These are phyloP conservation scores for Notodonta ziczac DNA, from an alignment of 2,888 invertebrate genomes.

Conservation along the genomic window DNA sequence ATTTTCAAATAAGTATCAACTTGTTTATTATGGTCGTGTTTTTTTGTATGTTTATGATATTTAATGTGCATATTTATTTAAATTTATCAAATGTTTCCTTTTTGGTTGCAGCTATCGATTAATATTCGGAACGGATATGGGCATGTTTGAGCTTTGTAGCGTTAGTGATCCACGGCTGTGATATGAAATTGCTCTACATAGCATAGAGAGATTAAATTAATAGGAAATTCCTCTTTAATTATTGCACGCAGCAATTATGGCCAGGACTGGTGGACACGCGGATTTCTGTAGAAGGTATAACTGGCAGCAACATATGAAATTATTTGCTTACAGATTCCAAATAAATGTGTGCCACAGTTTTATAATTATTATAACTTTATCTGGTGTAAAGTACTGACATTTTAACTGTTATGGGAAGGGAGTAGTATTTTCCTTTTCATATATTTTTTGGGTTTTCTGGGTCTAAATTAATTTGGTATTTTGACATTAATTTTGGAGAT, in stretches of 20 bases:
- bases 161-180: slow-evolving; percentile 78
- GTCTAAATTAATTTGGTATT: too few relatives aligned
- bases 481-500: too few relatives aligned
- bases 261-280: slow-evolving; percentile 85
- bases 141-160: slow-evolving; percentile 80
- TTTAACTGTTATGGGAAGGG: slow-evolving; percentile 24
- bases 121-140: slow-evolving; percentile 83
- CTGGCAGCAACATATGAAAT: slow-evolving; percentile 84
- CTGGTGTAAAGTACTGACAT: slow-evolving; percentile 18
- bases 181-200: slow-evolving; percentile 73
- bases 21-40: too few relatives aligned
- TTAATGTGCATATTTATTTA: slow-evolving; percentile 33
- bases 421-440: neutral
- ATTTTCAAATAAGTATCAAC: too few relatives aligned
- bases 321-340: slow-evolving; percentile 32
- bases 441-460: too few relatives aligned
- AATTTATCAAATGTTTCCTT: slow-evolving; percentile 52
- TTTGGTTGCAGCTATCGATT: slow-evolving; percentile 82
- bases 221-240: slow-evolving; percentile 67
- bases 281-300: slow-evolving; percentile 86
- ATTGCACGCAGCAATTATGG: slow-evolving; percentile 84
- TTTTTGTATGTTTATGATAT: slow-evolving; percentile 12
- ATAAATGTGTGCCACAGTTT: slow-evolving; percentile 43
- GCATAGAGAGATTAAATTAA: slow-evolving; percentile 55
- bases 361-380: slow-evolving; percentile 19